phyloP scores from a whole-genome alignment of 30 jellyfish, hydroid and myxozoan genomes.

The Mastigias papua region DNA sequence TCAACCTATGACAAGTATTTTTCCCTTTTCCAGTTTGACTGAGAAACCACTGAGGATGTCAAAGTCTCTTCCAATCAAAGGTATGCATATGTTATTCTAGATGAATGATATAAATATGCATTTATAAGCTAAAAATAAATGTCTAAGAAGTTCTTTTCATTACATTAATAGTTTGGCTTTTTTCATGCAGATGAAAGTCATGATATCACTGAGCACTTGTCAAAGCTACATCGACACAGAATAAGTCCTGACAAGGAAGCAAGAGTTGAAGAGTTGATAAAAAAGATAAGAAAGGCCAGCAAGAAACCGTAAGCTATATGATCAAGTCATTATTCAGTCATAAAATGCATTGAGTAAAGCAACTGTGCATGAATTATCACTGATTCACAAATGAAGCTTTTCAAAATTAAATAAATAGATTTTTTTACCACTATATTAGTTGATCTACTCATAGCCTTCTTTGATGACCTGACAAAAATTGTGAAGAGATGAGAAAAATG shows the following conservation, averaged over 20 bases:
- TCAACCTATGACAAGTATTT: not conserved
- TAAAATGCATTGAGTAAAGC: too few species aligned
- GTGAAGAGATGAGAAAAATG: too few species aligned
- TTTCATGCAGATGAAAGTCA: constrained; percentile 54
- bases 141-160: too few species aligned
- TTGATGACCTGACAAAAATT: too few species aligned
- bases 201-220: constrained; percentile 44
- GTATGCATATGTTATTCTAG: not conserved
- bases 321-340: too few species aligned
- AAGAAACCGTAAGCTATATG: constrained; percentile 53
- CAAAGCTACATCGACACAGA: constrained; percentile 33
- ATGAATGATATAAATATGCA: too few species aligned
- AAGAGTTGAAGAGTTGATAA: constrained; percentile 55
- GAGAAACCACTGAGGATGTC: not conserved
- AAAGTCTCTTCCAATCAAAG: not conserved
- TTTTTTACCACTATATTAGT: too few species aligned
- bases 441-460: too few species aligned
- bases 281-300: constrained; percentile 29
- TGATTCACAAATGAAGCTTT: too few species aligned
- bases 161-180: not conserved
- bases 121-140: not conserved
- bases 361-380: too few species aligned
- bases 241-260: constrained; percentile 54
- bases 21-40: not conserved
- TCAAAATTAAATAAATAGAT: too few species aligned